These are phyloP conservation scores for Teleogryllus occipitalis DNA, from an alignment of 1,140 invertebrate species.

Conservation along the genomic window DNA sequence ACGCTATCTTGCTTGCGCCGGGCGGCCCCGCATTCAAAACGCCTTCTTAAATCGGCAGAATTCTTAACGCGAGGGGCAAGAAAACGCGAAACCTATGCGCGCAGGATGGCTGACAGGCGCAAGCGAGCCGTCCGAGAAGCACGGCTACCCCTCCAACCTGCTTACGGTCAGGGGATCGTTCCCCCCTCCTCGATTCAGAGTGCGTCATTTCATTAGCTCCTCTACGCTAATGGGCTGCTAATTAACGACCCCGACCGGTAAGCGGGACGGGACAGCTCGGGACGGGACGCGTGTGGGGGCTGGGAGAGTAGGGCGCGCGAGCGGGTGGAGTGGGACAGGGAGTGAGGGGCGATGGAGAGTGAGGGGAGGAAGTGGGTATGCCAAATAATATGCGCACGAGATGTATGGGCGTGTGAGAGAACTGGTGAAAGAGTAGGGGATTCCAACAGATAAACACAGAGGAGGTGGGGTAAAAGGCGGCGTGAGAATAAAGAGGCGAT, in stretches of 20 bases:
- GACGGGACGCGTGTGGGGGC: not conserved
- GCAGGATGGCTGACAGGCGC: too few relatives aligned
- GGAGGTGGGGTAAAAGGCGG: too few relatives aligned
- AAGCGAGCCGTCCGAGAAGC: too few relatives aligned
- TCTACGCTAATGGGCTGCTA: slow-evolving; percentile 3
- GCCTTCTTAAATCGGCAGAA: not conserved
- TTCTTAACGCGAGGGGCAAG: not conserved
- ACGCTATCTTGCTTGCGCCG: not conserved
- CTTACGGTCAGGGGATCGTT: not conserved
- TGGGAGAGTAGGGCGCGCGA: too few relatives aligned
- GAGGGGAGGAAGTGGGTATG: too few relatives aligned
- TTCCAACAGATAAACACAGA: too few relatives aligned
- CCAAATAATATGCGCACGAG: too few relatives aligned
- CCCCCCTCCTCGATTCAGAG: not conserved
- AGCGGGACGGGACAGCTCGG: not conserved
- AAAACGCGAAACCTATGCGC: not conserved
- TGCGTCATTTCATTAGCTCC: slow-evolving; percentile 1
- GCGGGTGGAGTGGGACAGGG: too few relatives aligned
- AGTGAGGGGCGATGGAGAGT: too few relatives aligned
- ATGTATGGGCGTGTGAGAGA: too few relatives aligned
- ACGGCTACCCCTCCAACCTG: not conserved
- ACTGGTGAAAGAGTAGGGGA: too few relatives aligned
- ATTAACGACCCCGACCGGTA: not conserved
- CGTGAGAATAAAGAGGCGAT: too few relatives aligned
- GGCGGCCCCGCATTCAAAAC: not conserved